Evolutionary conservation across 2,797 vertebrate species (phyloP).

Genomic region (Peromyscus melanophrys): DNA sequence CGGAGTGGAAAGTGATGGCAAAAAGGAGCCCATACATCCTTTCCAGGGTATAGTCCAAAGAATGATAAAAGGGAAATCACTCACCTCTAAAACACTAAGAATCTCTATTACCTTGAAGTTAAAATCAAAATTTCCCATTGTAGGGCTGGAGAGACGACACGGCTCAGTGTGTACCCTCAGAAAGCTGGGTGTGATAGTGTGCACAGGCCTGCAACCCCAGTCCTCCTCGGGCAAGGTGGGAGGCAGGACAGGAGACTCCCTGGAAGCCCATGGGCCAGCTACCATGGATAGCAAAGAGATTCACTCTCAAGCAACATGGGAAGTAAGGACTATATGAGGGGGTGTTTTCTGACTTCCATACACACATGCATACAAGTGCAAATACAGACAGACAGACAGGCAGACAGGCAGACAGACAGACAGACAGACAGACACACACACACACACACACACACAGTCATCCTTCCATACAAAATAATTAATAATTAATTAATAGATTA

Average conservation of each 20-base stretch:
- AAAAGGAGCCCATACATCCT: neutral
- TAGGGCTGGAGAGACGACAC: neutral
- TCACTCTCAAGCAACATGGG: neutral
- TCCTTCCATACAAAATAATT: neutral
- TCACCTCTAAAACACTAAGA: conserved; percentile 54
- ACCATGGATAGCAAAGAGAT: neutral
- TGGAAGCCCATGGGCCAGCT: neutral
- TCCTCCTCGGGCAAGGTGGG: neutral
- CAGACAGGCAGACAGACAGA: too few relatives aligned
- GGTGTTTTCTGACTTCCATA: neutral
- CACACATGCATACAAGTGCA: neutral
- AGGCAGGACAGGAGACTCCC: neutral
- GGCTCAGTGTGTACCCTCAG: neutral
- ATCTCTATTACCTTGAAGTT: neutral
- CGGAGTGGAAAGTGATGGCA: neutral
- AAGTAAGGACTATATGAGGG: neutral
- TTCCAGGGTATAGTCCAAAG: neutral
- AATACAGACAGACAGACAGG: neutral
- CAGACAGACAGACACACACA: too few relatives aligned
- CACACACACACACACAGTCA: neutral
- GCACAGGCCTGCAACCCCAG: too few relatives aligned
- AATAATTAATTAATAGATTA: neutral
- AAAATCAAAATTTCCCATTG: conserved; percentile 17
- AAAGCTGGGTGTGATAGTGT: neutral
- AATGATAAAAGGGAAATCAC: conserved; percentile 10